Base-by-base conservation (phyloP, 2,113 vertebrate genomes). In the Sorex araneus region DNA sequence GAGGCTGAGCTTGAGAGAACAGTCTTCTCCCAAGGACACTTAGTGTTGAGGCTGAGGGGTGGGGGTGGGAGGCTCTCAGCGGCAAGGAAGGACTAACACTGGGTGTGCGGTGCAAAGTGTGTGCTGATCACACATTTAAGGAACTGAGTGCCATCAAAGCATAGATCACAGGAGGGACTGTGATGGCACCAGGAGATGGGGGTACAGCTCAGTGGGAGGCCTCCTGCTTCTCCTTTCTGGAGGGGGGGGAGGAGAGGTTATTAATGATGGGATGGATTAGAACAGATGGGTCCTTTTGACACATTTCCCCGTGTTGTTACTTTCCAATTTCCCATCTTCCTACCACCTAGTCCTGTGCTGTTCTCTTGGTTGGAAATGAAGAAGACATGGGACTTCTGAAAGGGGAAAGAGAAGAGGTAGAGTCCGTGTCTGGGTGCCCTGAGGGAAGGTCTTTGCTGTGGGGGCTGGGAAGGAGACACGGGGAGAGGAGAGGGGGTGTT, bases 231-330 rank as follows among this genome's bases (percentile, higher is more conserved):
- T 75, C 83, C 95, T 88, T 75, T 86, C 95, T 94, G 40, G 74
- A 30, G 86, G 84, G 90, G 90, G 81, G 82, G 93, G 91, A 94
- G 96, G 92, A 89, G 93, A 95, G 60, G 30, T 93, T 84, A 94
- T 96, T 90, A 93, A 64, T 95, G 92, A 93, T 57, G 83, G 95
- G 92, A 95, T 95, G 93, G 64, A 97, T 96, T 94, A 94, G 96
- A 94, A 96, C 88, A 97, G 96, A 97, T 96, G 96, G 95, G 64
- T 95, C 90, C 91, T 96, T 96, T 95, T 96, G 90, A 95, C 95
- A 96, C 92, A 96, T 96, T 96, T 97, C 86, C 95, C 95, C 84
- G 60, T 93, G 96, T 91, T 96, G 95, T 94, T 84, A 73, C 92
- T 96, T 97, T 97, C 93, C 94, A 66, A 83, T 94, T 95, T 96